A percentile compares a stretch with the other conserved stretches of the same genome.
Evolutionary conservation across 2,797 vertebrate genomes (phyloP).

Genomic region (Pteronotus mesoamericanus): DNA sequence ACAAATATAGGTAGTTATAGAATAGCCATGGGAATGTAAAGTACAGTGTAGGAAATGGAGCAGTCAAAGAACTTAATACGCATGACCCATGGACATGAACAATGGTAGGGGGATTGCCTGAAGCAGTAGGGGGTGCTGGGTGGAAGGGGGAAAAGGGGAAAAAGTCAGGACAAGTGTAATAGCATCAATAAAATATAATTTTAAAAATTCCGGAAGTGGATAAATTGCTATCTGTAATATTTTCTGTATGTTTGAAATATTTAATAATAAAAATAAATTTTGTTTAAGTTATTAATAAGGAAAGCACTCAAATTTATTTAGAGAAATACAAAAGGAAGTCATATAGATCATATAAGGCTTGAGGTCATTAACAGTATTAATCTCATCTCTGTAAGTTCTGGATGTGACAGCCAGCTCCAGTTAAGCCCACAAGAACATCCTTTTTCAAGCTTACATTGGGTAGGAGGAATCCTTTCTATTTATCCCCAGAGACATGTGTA

Average conservation of each 20-base stretch:
- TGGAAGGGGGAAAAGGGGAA: no score
- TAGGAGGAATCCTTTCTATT: not conserved
- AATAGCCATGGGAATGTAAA: no score
- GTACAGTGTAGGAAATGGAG: no score
- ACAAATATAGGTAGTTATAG: no score
- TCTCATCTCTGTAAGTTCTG: not conserved
- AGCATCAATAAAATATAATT: not conserved
- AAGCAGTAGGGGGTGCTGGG: no score
- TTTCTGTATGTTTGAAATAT: not conserved
- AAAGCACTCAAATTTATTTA: not conserved
- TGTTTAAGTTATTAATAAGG: not conserved
- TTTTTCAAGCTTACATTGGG: not conserved
- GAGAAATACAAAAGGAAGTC: not conserved
- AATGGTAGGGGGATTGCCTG: no score
- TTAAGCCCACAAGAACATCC: not conserved
- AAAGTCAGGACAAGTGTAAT: no score
- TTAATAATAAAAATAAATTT: conserved; percentile 5
- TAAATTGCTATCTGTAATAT: not conserved
- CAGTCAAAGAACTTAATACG: no score
- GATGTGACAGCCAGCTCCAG: not conserved
- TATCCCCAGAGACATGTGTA: not conserved
- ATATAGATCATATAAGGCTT: not conserved
- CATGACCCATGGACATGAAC: no score
- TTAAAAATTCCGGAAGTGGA: not conserved
- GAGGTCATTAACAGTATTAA: not conserved